phyloP scores from a whole-genome alignment of 2,113 vertebrate genomes.

The Narcine bancroftii region DNA sequence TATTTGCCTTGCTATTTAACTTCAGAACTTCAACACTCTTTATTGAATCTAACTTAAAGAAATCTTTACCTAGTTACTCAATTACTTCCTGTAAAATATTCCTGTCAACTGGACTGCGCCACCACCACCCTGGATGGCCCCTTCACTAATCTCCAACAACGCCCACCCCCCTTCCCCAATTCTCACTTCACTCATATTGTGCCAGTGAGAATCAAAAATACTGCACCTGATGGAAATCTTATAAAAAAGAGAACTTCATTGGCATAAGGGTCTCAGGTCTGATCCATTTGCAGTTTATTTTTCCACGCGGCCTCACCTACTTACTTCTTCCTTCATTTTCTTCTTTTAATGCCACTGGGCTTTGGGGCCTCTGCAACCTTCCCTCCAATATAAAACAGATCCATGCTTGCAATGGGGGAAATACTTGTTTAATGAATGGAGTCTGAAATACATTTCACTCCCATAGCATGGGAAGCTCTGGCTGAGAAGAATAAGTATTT shows the following conservation, averaged over 20 bases:
- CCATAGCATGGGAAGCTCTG: not conserved
- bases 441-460: not conserved
- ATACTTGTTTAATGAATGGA: not conserved
- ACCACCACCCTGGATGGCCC: too few relatives aligned
- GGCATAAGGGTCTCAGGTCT: too few relatives aligned
- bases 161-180: not conserved
- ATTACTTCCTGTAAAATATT: not conserved
- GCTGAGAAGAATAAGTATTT: not conserved
- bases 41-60: not conserved
- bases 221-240: too few relatives aligned
- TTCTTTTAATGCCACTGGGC: not conserved
- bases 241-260: too few relatives aligned
- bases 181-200: not conserved
- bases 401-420: not conserved
- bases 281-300: too few relatives aligned
- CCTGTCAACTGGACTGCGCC: too few relatives aligned
- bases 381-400: not conserved
- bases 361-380: not conserved
- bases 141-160: too few relatives aligned
- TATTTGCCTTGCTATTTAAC: not conserved
- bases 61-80: not conserved
- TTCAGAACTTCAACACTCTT: not conserved
- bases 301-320: too few relatives aligned
- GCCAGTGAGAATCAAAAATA: not conserved
- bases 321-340: too few relatives aligned